Evolutionary conservation across 2,797 vertebrate species (phyloP).

Genomic region (Margarornis squamiger): DNA sequence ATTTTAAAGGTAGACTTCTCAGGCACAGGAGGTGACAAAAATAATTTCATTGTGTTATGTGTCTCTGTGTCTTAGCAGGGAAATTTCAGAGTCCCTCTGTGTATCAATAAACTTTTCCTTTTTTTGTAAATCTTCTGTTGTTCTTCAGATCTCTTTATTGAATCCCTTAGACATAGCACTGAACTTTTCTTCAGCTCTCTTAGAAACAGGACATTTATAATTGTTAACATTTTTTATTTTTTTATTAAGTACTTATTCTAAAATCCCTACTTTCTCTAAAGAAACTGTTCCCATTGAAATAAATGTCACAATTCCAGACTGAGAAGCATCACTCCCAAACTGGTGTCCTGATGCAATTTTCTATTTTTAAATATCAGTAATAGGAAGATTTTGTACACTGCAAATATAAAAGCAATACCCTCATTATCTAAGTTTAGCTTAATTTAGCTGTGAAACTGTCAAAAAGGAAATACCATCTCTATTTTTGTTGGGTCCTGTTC

Average conservation of each 20-base stretch:
- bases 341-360: not conserved
- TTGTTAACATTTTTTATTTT: not conserved
- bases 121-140: not conserved
- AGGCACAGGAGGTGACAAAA: not conserved
- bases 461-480: not conserved
- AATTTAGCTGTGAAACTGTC: not conserved
- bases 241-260: not conserved
- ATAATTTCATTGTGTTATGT: not conserved
- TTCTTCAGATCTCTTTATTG: not conserved
- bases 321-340: not conserved
- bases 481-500: not conserved
- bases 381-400: not conserved
- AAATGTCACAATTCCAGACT: not conserved
- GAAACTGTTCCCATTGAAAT: not conserved
- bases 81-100: not conserved
- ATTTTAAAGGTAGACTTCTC: not conserved
- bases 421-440: not conserved
- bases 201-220: not conserved
- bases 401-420: not conserved
- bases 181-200: not conserved
- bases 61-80: not conserved
- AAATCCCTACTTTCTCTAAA: not conserved
- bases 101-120: not conserved
- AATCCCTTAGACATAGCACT: not conserved
- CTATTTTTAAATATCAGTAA: not conserved